Evolutionary conservation across 2,113 vertebrate species (phyloP).

Genomic region (Vombatus ursinus): DNA sequence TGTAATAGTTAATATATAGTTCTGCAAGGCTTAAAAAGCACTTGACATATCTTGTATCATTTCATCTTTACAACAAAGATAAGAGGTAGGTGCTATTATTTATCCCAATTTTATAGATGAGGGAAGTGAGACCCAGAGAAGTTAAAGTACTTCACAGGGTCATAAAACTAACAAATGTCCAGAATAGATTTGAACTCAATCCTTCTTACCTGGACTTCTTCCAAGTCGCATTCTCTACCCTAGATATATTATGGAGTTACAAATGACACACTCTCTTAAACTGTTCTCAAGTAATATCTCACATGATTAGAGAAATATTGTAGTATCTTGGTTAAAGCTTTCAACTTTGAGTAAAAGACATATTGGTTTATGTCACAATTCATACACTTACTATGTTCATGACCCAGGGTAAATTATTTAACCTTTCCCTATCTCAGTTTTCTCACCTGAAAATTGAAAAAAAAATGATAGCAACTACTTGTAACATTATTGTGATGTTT

Average conservation of each 20-base stretch:
- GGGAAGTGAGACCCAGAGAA: not conserved
- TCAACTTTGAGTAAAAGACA: not conserved
- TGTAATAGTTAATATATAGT: not conserved
- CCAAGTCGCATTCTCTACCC: not conserved
- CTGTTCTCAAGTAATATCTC: not conserved
- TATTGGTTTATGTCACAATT: no score
- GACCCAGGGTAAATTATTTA: not conserved
- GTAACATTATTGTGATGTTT: not conserved
- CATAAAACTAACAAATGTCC: not conserved
- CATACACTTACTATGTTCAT: not conserved
- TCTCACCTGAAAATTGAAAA: not conserved
- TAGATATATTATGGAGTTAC: not conserved
- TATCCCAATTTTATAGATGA: not conserved
- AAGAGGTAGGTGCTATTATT: not conserved
- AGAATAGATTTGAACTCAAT: not conserved
- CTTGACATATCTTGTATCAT: not conserved
- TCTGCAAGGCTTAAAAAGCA: not conserved
- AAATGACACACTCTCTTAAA: not conserved
- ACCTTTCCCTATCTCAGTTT: not conserved
- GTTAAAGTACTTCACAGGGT: not conserved
- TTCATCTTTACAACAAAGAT: not conserved
- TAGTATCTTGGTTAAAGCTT: not conserved
- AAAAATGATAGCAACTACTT: not conserved
- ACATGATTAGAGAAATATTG: not conserved
- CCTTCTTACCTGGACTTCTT: not conserved